These are phyloP conservation scores for Gallirallus australis DNA, from an alignment of 2,797 vertebrate genomes.

Conservation along the genomic window DNA sequence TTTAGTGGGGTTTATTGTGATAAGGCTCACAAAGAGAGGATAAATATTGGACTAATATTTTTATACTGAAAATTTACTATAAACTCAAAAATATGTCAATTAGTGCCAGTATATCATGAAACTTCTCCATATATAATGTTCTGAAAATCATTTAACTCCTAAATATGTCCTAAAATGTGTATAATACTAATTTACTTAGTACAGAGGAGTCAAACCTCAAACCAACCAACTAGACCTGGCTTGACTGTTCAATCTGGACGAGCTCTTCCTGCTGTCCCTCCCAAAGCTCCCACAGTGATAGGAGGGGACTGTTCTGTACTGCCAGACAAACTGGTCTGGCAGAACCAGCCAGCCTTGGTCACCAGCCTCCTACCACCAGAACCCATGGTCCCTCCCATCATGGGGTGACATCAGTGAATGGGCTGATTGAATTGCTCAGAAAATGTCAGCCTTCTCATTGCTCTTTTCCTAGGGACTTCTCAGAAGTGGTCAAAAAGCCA, in stretches of 20 bases:
- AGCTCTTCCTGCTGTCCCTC: background rate
- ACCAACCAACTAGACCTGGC: background rate
- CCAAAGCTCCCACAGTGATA: background rate
- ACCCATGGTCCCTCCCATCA: rapidly evolving
- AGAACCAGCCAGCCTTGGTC: background rate
- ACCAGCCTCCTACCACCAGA: background rate
- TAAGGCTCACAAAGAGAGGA: background rate
- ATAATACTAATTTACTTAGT: background rate
- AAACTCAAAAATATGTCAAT: background rate
- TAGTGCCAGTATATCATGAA: background rate
- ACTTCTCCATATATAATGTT: background rate
- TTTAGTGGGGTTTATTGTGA: background rate
- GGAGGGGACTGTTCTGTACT: background rate
- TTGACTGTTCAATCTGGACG: background rate
- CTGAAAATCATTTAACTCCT: background rate
- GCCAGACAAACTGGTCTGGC: background rate
- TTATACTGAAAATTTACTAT: background rate
- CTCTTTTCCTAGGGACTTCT: background rate
- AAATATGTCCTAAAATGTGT: background rate
- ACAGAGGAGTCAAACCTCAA: background rate
- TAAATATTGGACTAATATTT: background rate
- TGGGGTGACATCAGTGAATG: background rate
- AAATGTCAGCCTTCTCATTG: background rate
- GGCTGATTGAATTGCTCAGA: background rate
- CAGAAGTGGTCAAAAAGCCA: background rate